These are phyloP conservation scores for Myoxocephalus aenaeus DNA, from an alignment of 2,797 vertebrate genomes.

Conservation along the genomic window DNA sequence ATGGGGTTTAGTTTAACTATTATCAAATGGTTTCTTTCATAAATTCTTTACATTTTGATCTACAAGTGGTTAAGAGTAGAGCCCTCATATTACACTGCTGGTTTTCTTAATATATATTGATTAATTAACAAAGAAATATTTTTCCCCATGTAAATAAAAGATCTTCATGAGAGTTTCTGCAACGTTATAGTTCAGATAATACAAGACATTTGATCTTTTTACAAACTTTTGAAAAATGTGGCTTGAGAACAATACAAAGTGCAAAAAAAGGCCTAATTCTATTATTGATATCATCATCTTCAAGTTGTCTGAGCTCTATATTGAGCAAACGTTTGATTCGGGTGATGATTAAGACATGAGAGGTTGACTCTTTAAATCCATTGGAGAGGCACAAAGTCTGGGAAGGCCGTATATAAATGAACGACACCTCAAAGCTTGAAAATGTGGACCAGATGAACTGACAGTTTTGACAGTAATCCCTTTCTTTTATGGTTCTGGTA, in stretches of 20 bases:
- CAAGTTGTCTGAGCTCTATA: not conserved
- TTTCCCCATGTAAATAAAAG: slow-evolving; percentile 16
- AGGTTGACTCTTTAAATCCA: slow-evolving; percentile 3
- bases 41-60: slow-evolving; percentile 15
- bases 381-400: slow-evolving; percentile 6
- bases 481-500: not conserved
- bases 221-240: slow-evolving; percentile 12
- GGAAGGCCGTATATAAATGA: not conserved
- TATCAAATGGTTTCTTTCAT: not conserved
- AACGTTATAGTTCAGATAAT: slow-evolving; percentile 3
- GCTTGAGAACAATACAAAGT: slow-evolving; percentile 22
- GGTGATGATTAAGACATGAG: not conserved
- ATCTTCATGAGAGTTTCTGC: slow-evolving; percentile 6
- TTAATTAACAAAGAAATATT: slow-evolving; percentile 1
- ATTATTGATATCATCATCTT: slow-evolving; percentile 18
- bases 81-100: not conserved
- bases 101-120: slow-evolving; percentile 6
- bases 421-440: not conserved
- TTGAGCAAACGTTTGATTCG: not conserved
- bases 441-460: not conserved
- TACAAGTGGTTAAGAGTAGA: not conserved
- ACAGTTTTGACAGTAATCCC: not conserved
- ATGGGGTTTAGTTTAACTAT: slow-evolving; percentile 28
- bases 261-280: slow-evolving; percentile 14
- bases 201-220: not conserved